Conservation (phyloP, 2,797 vertebrate genomes). For the Eremophila alpestris region DNA sequence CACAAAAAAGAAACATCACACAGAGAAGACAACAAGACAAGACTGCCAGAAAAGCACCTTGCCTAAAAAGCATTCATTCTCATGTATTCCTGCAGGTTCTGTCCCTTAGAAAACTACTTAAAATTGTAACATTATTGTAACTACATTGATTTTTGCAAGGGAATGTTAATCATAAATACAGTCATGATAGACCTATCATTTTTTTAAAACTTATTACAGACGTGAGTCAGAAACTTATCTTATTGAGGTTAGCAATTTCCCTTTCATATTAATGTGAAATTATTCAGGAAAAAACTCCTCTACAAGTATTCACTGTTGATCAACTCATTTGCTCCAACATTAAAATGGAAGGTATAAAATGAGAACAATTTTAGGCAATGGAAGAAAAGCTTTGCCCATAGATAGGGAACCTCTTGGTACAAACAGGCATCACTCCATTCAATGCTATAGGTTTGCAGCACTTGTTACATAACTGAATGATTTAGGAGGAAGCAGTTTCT, state of each 20-base stretch:
- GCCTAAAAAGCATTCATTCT: background rate
- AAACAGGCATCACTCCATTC: background rate
- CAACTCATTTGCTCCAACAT: background rate
- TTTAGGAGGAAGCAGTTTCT: background rate
- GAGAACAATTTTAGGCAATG: background rate
- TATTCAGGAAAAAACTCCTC: background rate
- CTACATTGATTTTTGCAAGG: background rate
- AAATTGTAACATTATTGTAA: background rate
- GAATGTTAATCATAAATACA: background rate
- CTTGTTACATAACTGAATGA: background rate
- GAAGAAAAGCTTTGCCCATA: background rate
- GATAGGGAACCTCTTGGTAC: background rate
- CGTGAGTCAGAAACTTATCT: background rate
- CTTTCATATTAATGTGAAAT: background rate
- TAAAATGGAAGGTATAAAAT: background rate
- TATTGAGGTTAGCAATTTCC: background rate
- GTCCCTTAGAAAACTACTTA: background rate
- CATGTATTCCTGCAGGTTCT: background rate
- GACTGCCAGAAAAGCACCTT: background rate
- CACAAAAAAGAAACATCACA: background rate
- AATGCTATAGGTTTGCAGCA: background rate
- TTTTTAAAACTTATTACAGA: background rate
- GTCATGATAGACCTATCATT: background rate
- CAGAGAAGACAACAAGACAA: background rate
- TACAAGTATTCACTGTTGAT: background rate